Evolutionary conservation across 2,888 invertebrate species (phyloP).

Genomic region (Ctenicera cuprea): DNA sequence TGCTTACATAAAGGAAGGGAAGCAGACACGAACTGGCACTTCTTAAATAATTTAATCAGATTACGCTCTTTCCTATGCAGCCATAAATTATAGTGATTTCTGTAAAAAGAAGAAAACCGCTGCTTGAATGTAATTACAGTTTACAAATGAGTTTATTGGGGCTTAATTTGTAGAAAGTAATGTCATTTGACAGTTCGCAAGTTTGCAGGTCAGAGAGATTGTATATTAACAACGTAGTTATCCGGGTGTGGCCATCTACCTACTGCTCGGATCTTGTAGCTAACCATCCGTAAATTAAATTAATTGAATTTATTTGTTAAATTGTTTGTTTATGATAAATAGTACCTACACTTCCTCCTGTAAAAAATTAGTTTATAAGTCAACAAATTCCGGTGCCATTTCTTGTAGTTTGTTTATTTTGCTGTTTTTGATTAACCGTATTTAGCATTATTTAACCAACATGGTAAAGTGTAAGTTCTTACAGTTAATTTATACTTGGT

Average conservation of each 20-base stretch:
- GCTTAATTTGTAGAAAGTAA: conserved; percentile 33
- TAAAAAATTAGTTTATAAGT: not conserved
- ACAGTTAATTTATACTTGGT: too few relatives aligned
- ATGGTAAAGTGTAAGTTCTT: too few relatives aligned
- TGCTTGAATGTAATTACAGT: conserved; percentile 7
- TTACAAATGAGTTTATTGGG: conserved; percentile 29
- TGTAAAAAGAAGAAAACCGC: conserved; percentile 11
- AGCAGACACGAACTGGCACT: conserved; percentile 20
- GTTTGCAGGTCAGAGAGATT: conserved; percentile 28
- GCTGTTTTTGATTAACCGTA: too few relatives aligned
- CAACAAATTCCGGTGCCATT: too few relatives aligned
- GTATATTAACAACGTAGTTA: conserved; percentile 12
- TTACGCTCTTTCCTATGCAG: conserved; percentile 11
- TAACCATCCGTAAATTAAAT: conserved; percentile 27
- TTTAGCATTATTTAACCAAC: too few relatives aligned
- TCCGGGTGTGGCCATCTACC: conserved; percentile 11
- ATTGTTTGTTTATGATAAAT: not conserved
- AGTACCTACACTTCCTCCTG: not conserved
- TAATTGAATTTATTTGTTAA: conserved; percentile 22
- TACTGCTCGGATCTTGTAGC: conserved; percentile 5
- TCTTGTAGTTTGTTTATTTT: too few relatives aligned
- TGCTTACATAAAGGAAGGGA: conserved; percentile 5
- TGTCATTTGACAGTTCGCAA: conserved; percentile 20
- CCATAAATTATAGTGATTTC: conserved; percentile 12
- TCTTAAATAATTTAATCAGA: conserved; percentile 30